Evolutionary conservation across 2,113 vertebrate species (phyloP).

Genomic region (Sarotherodon lohbergeri): DNA sequence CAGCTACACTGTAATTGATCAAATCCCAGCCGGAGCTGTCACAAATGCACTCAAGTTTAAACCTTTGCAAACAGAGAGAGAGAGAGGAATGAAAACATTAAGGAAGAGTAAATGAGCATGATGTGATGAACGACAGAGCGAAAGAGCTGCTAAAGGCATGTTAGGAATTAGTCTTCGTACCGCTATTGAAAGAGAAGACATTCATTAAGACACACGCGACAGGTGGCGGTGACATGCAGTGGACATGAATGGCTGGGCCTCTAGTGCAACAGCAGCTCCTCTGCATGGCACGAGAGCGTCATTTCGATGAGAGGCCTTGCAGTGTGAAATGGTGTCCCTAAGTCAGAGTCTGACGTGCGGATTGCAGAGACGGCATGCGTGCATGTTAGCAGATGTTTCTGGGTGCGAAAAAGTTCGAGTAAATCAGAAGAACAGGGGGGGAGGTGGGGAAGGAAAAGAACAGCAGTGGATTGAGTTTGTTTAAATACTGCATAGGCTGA

Average conservation of each 20-base stretch:
- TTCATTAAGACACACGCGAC: constrained; percentile 57
- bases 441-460: neutral
- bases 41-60: constrained; percentile 35
- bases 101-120: constrained; percentile 16
- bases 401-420: constrained; percentile 14
- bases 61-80: constrained; percentile 40
- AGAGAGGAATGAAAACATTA: constrained; percentile 47
- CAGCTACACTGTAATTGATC: constrained; percentile 30
- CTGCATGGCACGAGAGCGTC: constrained; percentile 13
- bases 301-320: constrained; percentile 7
- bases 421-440: neutral
- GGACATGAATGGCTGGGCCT: constrained; percentile 26
- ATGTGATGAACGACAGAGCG: constrained; percentile 22
- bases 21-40: constrained; percentile 42
- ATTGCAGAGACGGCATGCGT: neutral
- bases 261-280: constrained; percentile 14
- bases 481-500: constrained; percentile 59
- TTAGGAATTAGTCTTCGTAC: constrained; percentile 43
- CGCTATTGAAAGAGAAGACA: constrained; percentile 56
- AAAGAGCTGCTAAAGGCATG: constrained; percentile 41
- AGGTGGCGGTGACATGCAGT: constrained; percentile 42
- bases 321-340: constrained; percentile 12
- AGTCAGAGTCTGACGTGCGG: constrained; percentile 1
- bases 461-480: constrained; percentile 34
- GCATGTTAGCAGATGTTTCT: constrained; percentile 22